These are phyloP conservation scores for Drosophila arizonae DNA, from an alignment of 1,140 invertebrate species.

Conservation along the genomic window DNA sequence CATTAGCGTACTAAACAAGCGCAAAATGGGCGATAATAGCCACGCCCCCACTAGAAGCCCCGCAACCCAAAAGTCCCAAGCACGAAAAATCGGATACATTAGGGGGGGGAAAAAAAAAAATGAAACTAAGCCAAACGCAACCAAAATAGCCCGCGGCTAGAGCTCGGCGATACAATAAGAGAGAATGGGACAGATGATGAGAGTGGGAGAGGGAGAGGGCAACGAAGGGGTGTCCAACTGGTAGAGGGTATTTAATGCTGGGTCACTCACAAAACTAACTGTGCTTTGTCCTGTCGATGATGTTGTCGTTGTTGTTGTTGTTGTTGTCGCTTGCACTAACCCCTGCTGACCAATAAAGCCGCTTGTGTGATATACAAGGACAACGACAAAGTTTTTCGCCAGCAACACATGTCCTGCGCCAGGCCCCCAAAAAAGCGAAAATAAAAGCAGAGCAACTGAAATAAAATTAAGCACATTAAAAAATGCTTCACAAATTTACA, in stretches of 20 bases:
- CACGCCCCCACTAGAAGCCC: constrained; percentile 10
- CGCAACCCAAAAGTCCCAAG: constrained; percentile 35
- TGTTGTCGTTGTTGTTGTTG: constrained; percentile 22
- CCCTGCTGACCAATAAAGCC: constrained; percentile 80
- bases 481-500: constrained; percentile 81
- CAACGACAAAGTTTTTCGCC: constrained; percentile 66
- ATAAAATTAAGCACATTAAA: constrained; percentile 80
- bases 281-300: constrained; percentile 19
- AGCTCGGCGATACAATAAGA: constrained; percentile 48
- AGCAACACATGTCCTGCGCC: constrained; percentile 65
- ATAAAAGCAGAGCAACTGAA: constrained; percentile 42
- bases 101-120: constrained; percentile 50
- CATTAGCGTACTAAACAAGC: constrained; percentile 78
- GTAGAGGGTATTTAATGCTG: constrained; percentile 60
- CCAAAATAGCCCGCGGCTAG: constrained; percentile 76
- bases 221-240: background rate
- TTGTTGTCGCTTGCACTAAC: constrained; percentile 52
- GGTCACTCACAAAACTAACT: constrained; percentile 73
- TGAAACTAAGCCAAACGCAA: constrained; percentile 40
- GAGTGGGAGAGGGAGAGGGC: background rate
- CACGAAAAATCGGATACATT: constrained; percentile 31
- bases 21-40: constrained; percentile 54
- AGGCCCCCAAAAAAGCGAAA: constrained; percentile 1
- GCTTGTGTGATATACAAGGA: constrained; percentile 76
- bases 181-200: background rate